Evolutionary conservation across 2,888 invertebrate species (phyloP).

Genomic region (Cephus pygmeus): DNA sequence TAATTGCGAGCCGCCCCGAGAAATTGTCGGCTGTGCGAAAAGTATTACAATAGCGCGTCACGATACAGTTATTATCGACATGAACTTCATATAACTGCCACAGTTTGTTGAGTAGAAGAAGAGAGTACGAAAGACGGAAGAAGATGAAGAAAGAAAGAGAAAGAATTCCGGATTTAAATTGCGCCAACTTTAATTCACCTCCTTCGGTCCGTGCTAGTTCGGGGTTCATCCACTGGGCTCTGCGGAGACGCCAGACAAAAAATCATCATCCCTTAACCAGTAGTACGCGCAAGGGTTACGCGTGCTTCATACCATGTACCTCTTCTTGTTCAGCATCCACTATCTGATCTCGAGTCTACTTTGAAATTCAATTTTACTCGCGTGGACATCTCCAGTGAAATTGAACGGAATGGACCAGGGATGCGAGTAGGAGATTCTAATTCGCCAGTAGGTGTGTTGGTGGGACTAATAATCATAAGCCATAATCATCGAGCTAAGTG

Average conservation of each 20-base stretch:
- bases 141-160: background rate
- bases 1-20: conserved; percentile 49
- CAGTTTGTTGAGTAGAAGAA: background rate
- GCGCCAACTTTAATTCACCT: background rate
- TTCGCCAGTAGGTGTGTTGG: conserved; percentile 8
- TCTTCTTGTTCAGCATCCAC: background rate
- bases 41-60: conserved; percentile 55
- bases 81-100: conserved; percentile 46
- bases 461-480: conserved; percentile 29
- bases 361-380: conserved; percentile 31
- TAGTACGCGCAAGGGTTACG: no score
- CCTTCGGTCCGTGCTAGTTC: background rate
- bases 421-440: background rate
- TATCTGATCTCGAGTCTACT: conserved; percentile 16
- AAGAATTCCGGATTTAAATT: background rate
- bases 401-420: conserved; percentile 35
- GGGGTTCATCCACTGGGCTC: background rate
- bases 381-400: conserved; percentile 25
- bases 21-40: conserved; percentile 45
- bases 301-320: background rate
- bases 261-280: background rate
- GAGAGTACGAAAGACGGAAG: background rate
- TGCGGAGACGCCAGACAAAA: background rate
- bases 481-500: conserved; percentile 33
- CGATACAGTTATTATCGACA: conserved; percentile 63